phyloP scores from a whole-genome alignment of 53 echinoderm and acorn worm species.

The Echinometra lucunter region DNA sequence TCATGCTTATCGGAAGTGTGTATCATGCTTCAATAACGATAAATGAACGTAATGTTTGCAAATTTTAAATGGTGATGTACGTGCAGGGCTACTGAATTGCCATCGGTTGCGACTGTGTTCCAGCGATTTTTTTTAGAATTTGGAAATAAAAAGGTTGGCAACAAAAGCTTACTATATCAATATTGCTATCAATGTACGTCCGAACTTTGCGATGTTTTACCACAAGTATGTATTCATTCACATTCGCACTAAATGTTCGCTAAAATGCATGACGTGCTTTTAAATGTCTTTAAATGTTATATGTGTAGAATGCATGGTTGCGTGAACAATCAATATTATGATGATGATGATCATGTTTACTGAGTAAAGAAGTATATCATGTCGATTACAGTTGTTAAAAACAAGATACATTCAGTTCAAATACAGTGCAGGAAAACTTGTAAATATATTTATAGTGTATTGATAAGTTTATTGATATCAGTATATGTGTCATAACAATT shows the following conservation, averaged over 20 bases:
- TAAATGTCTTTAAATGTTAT: not conserved
- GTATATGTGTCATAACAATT: constrained; percentile 22
- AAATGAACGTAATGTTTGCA: no score
- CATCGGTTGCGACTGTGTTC: no score
- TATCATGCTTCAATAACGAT: no score
- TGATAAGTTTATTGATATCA: constrained; percentile 1
- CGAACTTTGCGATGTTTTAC: not conserved
- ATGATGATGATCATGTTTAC: not conserved
- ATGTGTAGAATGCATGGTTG: not conserved
- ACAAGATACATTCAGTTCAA: not conserved
- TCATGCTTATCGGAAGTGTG: no score
- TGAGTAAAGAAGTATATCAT: not conserved
- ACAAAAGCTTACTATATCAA: not conserved
- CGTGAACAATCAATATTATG: not conserved
- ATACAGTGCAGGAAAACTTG: constrained; percentile 31
- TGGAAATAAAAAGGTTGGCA: not conserved
- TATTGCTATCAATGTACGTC: not conserved
- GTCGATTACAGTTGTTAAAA: not conserved
- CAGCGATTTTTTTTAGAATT: not conserved
- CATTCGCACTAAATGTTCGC: not conserved
- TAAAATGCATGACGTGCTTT: not conserved
- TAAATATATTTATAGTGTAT: constrained; percentile 47
- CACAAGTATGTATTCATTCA: not conserved
- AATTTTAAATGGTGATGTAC: no score
- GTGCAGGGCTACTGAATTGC: no score